Evolutionary conservation across 2,888 invertebrate species (phyloP).

Genomic region (Gymnosoma rotundatum): DNA sequence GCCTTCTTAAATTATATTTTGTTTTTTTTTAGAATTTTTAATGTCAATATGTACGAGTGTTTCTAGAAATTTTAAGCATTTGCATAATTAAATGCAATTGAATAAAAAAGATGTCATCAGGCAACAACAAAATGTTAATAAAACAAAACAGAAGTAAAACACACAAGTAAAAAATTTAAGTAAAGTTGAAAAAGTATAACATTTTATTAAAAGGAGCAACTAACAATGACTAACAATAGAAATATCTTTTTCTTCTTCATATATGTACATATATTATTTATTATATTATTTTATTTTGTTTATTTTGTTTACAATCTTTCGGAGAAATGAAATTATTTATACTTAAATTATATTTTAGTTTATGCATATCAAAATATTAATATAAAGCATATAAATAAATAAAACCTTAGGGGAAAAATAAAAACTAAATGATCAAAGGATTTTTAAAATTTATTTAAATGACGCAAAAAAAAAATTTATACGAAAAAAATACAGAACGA

Average conservation of each 20-base stretch:
- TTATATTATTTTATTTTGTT: background rate
- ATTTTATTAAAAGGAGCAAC: slow-evolving; percentile 50
- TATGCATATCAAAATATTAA: too few species aligned
- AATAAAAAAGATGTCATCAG: slow-evolving; percentile 65
- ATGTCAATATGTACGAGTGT: background rate
- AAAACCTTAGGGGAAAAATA: too few species aligned
- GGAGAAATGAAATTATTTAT: too few species aligned
- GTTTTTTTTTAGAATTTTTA: background rate
- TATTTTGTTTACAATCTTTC: background rate
- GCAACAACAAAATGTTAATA: slow-evolving; percentile 21
- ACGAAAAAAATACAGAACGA: too few species aligned
- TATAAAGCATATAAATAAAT: too few species aligned
- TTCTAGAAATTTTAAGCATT: slow-evolving; percentile 55
- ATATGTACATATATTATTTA: background rate
- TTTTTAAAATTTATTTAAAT: too few species aligned
- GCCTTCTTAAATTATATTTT: slow-evolving; percentile 51
- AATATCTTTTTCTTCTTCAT: slow-evolving; percentile 14
- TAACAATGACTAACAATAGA: slow-evolving; percentile 15
- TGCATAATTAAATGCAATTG: slow-evolving; percentile 72
- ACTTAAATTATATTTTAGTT: too few species aligned
- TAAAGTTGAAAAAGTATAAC: slow-evolving; percentile 14
- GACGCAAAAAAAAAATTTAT: too few species aligned
- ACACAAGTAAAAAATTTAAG: slow-evolving; percentile 11
- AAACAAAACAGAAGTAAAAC: background rate
- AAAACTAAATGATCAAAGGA: too few species aligned